These are phyloP conservation scores for Machimus atricapillus DNA, from an alignment of 2,888 invertebrate genomes.

Conservation along the genomic window DNA sequence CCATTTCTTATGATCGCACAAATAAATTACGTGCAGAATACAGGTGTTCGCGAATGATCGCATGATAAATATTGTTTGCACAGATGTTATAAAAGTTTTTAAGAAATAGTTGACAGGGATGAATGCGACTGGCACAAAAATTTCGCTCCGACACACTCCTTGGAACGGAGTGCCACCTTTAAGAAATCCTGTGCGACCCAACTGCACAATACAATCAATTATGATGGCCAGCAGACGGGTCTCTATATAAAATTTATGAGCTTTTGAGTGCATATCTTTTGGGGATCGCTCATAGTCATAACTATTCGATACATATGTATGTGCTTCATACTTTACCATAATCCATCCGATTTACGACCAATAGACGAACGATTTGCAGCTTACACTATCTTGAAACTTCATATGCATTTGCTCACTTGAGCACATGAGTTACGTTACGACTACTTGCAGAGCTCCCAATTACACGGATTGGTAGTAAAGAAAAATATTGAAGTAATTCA, in stretches of 20 bases:
- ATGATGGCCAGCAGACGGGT: not conserved
- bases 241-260: not conserved
- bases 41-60: conserved; percentile 11
- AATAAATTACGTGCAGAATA: conserved; percentile 24
- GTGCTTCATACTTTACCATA: not conserved
- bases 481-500: not conserved
- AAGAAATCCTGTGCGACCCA: not conserved
- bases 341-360: not conserved
- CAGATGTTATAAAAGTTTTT: conserved; percentile 8
- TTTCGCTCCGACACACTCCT: not conserved
- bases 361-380: not conserved
- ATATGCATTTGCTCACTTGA: not conserved
- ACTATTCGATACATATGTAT: not conserved
- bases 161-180: not conserved
- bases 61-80: conserved; percentile 26
- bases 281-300: not conserved
- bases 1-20: not conserved
- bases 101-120: not conserved
- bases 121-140: not conserved
- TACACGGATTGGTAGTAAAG: not conserved
- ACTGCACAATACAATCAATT: not conserved
- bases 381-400: not conserved
- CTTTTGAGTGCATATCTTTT: not conserved
- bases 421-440: not conserved
- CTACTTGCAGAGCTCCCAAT: not conserved